phyloP scores from a whole-genome alignment of 1,140 invertebrate genomes.

The Gonioctena quinquepunctata region DNA sequence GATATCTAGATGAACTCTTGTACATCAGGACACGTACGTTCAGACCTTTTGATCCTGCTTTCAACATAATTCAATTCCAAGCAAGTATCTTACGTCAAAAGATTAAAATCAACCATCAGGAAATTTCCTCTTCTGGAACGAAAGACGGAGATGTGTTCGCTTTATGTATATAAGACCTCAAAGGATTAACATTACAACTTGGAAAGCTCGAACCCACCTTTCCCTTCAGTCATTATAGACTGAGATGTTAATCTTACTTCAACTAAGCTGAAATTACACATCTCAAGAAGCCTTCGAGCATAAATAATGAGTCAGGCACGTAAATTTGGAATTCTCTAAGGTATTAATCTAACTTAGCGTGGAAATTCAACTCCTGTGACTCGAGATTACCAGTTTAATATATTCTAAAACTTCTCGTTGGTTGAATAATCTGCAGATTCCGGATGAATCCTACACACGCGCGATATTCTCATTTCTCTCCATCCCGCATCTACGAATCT shows the following conservation, averaged over 20 bases:
- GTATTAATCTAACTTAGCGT: conserved; percentile 54
- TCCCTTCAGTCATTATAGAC: conserved; percentile 21
- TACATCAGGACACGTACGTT: too few species aligned
- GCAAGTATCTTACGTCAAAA: conserved; percentile 7
- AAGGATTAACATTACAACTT: conserved; percentile 18
- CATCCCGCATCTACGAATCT: not conserved
- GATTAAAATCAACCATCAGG: conserved; percentile 5
- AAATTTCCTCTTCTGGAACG: conserved; percentile 6
- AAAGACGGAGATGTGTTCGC: conserved; percentile 9
- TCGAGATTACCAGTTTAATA: conserved; percentile 53
- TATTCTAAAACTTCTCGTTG: conserved; percentile 50
- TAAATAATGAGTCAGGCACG: conserved; percentile 49
- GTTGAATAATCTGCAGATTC: conserved; percentile 37
- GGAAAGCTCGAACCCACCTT: conserved; percentile 12
- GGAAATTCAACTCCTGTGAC: conserved; percentile 53
- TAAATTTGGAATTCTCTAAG: conserved; percentile 50
- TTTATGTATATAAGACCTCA: conserved; percentile 18
- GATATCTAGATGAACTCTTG: too few species aligned
- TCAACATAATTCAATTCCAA: too few species aligned
- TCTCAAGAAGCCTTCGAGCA: conserved; percentile 51
- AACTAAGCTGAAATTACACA: conserved; percentile 48
- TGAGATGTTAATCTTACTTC: conserved; percentile 44
- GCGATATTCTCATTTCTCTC: not conserved
- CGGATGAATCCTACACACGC: conserved; percentile 1
- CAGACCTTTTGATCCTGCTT: too few species aligned